Evolutionary conservation across 2,888 invertebrate species (phyloP).

Genomic region (Campopleginae sp.): DNA sequence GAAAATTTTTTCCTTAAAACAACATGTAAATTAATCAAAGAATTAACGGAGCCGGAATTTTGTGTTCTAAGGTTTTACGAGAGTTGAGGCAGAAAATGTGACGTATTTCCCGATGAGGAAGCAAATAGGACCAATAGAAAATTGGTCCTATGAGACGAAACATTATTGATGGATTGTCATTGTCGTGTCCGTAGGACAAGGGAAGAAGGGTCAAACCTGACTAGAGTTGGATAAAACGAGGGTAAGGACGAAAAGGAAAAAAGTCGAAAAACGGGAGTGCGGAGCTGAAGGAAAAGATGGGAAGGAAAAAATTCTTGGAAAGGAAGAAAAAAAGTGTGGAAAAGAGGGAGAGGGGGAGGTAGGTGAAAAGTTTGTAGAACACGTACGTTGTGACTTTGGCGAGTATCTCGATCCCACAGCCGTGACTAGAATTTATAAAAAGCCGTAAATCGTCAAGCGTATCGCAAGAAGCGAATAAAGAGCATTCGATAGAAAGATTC

Average conservation of each 20-base stretch:
- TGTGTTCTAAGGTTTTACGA: not conserved
- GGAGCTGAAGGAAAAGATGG: constrained; percentile 26
- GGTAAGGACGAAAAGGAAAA: not conserved
- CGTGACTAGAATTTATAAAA: constrained; percentile 70
- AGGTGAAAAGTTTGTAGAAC: constrained; percentile 61
- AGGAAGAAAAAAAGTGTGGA: not conserved
- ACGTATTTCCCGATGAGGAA: not conserved
- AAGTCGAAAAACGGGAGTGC: constrained; percentile 12
- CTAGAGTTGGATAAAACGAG: constrained; percentile 16
- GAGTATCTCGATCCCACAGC: constrained; percentile 65
- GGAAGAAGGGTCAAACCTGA: constrained; percentile 37
- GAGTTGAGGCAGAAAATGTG: not conserved
- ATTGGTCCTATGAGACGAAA: constrained; percentile 1
- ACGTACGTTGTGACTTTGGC: constrained; percentile 63
- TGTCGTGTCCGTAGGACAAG: constrained; percentile 25
- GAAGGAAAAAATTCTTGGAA: not conserved
- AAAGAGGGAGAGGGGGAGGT: constrained; percentile 30
- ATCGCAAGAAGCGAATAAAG: constrained; percentile 38
- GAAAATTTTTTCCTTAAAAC: no score
- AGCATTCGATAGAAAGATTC: constrained; percentile 29
- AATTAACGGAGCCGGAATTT: not conserved
- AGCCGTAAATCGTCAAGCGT: constrained; percentile 30
- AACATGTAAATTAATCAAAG: not conserved
- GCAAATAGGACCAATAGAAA: not conserved
- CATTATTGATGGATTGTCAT: constrained; percentile 43